phyloP scores from a whole-genome alignment of 2,113 vertebrate genomes.

The Axis porcinus region DNA sequence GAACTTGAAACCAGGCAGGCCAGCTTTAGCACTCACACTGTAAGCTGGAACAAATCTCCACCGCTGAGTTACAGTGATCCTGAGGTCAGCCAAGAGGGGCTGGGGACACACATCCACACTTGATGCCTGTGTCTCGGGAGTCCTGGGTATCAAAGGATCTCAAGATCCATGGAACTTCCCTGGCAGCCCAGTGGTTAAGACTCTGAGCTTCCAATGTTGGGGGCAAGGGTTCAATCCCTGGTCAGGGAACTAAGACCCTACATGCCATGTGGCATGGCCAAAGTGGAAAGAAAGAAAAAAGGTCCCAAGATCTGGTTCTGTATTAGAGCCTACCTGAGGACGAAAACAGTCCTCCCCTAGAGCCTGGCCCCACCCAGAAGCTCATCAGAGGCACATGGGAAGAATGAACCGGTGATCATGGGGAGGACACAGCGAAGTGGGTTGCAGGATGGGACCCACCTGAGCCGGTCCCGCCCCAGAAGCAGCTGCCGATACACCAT shows the following conservation, averaged over 20 bases:
- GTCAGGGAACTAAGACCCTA: background rate
- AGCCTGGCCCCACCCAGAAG: background rate
- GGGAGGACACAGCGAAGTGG: background rate
- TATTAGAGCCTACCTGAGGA: accelerated
- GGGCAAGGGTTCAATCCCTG: background rate
- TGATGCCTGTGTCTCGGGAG: background rate
- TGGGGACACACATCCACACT: background rate
- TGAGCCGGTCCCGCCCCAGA: constrained; percentile 85
- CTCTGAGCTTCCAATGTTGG: background rate
- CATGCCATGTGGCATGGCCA: background rate
- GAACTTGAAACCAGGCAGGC: background rate
- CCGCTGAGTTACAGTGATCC: background rate
- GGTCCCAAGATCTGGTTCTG: background rate
- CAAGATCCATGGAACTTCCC: background rate
- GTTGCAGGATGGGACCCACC: constrained; percentile 56
- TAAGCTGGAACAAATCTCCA: background rate
- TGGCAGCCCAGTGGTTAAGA: background rate
- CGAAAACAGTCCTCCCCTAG: background rate
- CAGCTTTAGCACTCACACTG: background rate
- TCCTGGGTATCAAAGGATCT: background rate
- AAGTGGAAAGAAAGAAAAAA: background rate
- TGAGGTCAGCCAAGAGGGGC: too few relatives aligned
- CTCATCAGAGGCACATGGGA: background rate
- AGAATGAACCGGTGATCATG: background rate
- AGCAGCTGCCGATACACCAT: constrained; percentile 89